Base-by-base conservation (phyloP, 1,140 invertebrate genomes). In the Aphidius ervi region DNA sequence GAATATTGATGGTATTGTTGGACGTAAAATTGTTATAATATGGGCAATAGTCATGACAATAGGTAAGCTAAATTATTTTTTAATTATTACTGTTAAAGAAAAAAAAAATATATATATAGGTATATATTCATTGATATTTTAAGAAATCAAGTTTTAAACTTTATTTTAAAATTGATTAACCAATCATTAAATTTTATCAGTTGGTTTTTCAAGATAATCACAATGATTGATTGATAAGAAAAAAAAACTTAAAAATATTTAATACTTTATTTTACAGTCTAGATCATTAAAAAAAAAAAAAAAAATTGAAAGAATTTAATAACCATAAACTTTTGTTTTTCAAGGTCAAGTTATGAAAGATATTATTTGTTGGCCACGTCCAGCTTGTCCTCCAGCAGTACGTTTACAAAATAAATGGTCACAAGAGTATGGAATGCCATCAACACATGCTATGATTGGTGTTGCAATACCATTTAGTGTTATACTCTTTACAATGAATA, bases 341-440 rank as follows among this genome's bases (percentile, higher is more conserved):
- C 23, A 31, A 31, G 90, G 93, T 70, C 93, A 95, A 82, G 87
- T 85, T 10, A 80, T 93, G 48, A 97, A 96, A 81, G 93, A 96
- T 74, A 84, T 95, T 56, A 84, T 96, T 56, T 77, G 86, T 65
- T 92, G 90, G 88, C 91, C 93, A 6, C 82, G 94, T 65, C 94
- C 94, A 0, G 80, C 86, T 0, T 86, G 83, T 64, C 92, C 91
- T 53, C 93, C 93, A 3, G 93, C 91, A 6, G 82, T 90, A 54
- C 84, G 88, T 67, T 75, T 96, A 10, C 92, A 95, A 75, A 84
- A 84, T 31, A 95, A 92, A 82, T 95, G 90, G 90, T 85, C 88
- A 1, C 74, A 92, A 63, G 93, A 96, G 75, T 96, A 94, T 82
- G 93, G 93, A 37, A 94, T 97, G 91, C 93, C 93, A 9, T 95